phyloP scores from a whole-genome alignment of 2,888 invertebrate genomes.

The Dorcus parallelipipedus region DNA sequence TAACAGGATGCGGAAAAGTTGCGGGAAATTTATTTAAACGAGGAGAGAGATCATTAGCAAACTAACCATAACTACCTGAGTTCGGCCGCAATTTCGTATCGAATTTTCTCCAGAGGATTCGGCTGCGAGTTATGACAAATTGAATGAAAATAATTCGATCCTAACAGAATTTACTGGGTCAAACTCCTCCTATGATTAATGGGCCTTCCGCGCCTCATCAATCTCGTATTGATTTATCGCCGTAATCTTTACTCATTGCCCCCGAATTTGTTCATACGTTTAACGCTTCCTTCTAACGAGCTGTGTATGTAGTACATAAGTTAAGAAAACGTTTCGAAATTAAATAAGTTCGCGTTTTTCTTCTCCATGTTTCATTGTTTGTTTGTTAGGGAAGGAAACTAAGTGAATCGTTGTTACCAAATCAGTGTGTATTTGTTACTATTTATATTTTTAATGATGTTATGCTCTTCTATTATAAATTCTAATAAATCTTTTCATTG shows the following conservation, averaged over 20 bases:
- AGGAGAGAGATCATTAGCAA: no score
- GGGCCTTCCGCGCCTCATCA: conserved; percentile 10
- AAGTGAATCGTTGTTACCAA: conserved; percentile 2
- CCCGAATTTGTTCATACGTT: not conserved
- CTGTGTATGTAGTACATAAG: conserved; percentile 7
- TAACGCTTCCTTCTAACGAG: not conserved
- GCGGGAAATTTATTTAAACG: no score
- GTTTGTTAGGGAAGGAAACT: not conserved
- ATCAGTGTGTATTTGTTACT: conserved; percentile 7
- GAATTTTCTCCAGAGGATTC: no score
- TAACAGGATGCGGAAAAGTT: no score
- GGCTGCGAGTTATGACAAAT: conserved; percentile 7
- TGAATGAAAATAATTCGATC: conserved; percentile 13
- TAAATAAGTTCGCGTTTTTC: not conserved
- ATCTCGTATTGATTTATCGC: conserved; percentile 15
- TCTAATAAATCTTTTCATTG: conserved; percentile 15
- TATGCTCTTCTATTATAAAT: conserved; percentile 14
- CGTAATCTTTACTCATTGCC: conserved; percentile 2
- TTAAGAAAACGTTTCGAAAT: conserved; percentile 3
- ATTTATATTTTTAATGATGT: conserved; percentile 14
- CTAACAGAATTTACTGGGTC: conserved; percentile 11
- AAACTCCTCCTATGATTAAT: conserved; percentile 15
- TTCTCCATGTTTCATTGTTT: conserved; percentile 8
- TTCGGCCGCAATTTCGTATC: no score
- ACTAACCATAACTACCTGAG: no score